Evolutionary conservation across 2,113 vertebrate species (phyloP).

Genomic region (Apeltes quadracus): DNA sequence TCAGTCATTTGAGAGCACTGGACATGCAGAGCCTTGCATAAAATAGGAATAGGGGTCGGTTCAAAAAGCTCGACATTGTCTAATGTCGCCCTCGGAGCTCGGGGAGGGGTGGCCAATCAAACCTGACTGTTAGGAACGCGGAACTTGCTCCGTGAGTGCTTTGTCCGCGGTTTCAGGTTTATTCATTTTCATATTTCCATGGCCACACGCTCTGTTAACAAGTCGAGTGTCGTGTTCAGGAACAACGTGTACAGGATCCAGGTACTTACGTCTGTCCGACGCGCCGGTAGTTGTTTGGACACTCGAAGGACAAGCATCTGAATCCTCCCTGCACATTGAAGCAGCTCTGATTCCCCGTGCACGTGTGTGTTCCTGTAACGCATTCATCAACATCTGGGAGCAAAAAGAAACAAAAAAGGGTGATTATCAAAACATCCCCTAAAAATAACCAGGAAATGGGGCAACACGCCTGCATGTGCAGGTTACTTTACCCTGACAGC

Average conservation of each 20-base stretch:
- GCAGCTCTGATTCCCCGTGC: conserved; percentile 89
- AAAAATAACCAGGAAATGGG: neutral
- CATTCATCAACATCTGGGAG: conserved; percentile 93
- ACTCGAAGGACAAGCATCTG: conserved; percentile 89
- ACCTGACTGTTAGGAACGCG: neutral
- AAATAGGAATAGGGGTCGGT: neutral
- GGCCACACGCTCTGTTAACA: neutral
- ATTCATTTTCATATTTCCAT: neutral
- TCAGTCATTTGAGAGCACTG: conserved; percentile 49
- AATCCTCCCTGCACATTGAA: conserved; percentile 95
- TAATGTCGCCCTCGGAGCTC: neutral
- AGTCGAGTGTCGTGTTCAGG: neutral
- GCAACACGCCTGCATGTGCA: neutral
- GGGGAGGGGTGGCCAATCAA: neutral
- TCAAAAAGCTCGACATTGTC: conserved; percentile 8
- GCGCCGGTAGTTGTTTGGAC: conserved; percentile 89
- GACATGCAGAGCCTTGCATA: conserved; percentile 62
- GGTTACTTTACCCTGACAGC: conserved; percentile 89
- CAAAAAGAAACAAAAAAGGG: neutral
- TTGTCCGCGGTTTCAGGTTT: neutral
- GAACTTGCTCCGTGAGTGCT: neutral
- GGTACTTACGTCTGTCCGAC: conserved; percentile 91
- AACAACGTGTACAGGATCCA: neutral
- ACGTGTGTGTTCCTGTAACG: conserved; percentile 90
- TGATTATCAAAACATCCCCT: neutral